A percentile compares a stretch with the other conserved stretches of the same genome.
phyloP scores from a whole-genome alignment of 2,113 vertebrate genomes.

The Probosciger aterrimus region DNA sequence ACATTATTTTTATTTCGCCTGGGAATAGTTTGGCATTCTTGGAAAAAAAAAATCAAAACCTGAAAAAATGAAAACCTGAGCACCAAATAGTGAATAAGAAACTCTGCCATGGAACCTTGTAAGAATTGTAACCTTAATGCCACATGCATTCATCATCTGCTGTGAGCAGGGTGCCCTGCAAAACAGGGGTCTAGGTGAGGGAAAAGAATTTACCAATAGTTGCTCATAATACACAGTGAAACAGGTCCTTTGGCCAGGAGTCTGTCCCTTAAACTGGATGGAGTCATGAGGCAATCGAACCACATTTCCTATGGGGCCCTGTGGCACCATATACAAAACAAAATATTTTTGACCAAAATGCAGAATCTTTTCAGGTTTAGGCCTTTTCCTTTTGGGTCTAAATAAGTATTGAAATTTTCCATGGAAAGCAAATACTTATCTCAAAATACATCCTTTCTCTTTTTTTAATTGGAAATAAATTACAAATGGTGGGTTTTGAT shows the following conservation, averaged over 20 bases:
- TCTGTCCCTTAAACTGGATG: background rate
- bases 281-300: background rate
- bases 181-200: background rate
- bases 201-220: background rate
- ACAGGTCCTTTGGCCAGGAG: background rate
- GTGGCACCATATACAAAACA: background rate
- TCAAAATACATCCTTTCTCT: background rate
- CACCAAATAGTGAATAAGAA: background rate
- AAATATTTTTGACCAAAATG: background rate
- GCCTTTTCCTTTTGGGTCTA: background rate
- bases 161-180: background rate
- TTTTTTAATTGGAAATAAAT: background rate
- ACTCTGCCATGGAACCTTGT: fast-evolving
- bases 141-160: background rate
- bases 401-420: background rate
- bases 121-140: background rate
- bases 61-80: background rate
- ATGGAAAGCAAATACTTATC: background rate
- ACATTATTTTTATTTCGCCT: background rate
- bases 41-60: background rate
- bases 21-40: background rate
- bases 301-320: background rate
- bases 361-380: background rate
- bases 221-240: background rate
- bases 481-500: background rate